Conservation (phyloP, 2,888 invertebrate genomes). For the Meganola albula region DNA sequence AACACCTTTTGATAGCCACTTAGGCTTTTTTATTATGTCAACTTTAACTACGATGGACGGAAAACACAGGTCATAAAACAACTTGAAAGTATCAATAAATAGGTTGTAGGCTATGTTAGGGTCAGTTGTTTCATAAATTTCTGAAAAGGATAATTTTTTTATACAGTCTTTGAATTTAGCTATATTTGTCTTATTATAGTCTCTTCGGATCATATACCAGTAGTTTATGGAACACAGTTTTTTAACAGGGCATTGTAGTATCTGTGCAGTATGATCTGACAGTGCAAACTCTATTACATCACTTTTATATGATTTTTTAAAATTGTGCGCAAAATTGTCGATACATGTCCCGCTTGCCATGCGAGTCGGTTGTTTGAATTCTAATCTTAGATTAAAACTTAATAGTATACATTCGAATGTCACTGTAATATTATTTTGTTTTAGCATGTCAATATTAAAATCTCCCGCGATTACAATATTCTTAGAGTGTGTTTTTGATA, state of each 20-base stretch:
- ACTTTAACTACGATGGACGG: background rate
- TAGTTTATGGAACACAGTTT: background rate
- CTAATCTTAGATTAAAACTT: background rate
- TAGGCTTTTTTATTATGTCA: background rate
- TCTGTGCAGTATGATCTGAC: conserved; percentile 4
- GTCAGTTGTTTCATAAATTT: background rate
- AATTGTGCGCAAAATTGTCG: background rate
- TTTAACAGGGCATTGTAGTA: conserved; percentile 1
- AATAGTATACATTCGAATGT: background rate
- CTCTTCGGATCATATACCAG: background rate
- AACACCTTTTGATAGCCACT: conserved; percentile 5
- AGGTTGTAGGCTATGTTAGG: conserved; percentile 1
- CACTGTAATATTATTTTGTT: background rate
- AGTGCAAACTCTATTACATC: conserved; percentile 1
- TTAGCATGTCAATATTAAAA: conserved; percentile 1
- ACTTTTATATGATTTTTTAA: background rate
- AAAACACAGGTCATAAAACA: conserved; percentile 5
- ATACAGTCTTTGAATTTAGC: conserved; percentile 1
- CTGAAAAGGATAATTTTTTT: background rate
- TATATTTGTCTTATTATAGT: conserved; percentile 2
- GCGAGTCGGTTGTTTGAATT: background rate
- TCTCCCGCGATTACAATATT: conserved; percentile 2
- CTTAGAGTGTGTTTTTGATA: background rate
- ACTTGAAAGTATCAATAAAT: background rate
- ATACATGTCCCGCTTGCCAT: conserved; percentile 1